Base-by-base conservation (phyloP, 2,113 vertebrate genomes). In the Mastomys natalensis region DNA sequence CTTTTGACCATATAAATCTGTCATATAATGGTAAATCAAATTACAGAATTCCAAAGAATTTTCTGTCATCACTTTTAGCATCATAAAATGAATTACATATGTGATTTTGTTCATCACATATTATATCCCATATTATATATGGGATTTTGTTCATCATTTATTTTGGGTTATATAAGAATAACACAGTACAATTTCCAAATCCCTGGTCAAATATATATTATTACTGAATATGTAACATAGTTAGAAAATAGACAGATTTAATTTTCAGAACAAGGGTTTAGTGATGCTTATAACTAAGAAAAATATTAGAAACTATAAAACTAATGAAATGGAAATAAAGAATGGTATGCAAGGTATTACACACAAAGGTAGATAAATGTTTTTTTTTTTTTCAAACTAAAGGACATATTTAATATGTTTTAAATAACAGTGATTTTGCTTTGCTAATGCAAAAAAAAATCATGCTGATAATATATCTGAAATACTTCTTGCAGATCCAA, bases 311-410 rank as follows among this genome's bases (percentile, higher is more conserved):
- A 58, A 9, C 5, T 55, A 45, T 72, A 90, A 89, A 89, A 78
- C 6, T 3, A 72, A 37, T 66, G 17, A 77, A 80, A 53, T 89
- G 37, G 21, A 45, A 89, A 70, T 86, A n/a, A 24, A 90, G 43
- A 74, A 96, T 29, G 58, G 43, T 43, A 16, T 53, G 3, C 37
- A 80, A 60, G 19, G 4, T 78, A 78, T 92, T 94, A 19, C 8
- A 64, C 29, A 92, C 45, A 86, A 95, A 92, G 51, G 13, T 31
- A 89, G 51, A 19, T n/a, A 89, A 70, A n/a, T n/a, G n/a, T n/a
- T n/a, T n/a, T n/a, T 60, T 45, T 0, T 37, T 85, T 31, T 77
- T 89, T 31, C 12, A 78, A n/a, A 64, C 40, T n/a, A 40, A 15
- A 4, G 3, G 24, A 31, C 45, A 53, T n/a, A 68, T 31, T 58